These are phyloP conservation scores for Botia almorhae DNA, from an alignment of 2,797 vertebrate species.

Conservation along the genomic window DNA sequence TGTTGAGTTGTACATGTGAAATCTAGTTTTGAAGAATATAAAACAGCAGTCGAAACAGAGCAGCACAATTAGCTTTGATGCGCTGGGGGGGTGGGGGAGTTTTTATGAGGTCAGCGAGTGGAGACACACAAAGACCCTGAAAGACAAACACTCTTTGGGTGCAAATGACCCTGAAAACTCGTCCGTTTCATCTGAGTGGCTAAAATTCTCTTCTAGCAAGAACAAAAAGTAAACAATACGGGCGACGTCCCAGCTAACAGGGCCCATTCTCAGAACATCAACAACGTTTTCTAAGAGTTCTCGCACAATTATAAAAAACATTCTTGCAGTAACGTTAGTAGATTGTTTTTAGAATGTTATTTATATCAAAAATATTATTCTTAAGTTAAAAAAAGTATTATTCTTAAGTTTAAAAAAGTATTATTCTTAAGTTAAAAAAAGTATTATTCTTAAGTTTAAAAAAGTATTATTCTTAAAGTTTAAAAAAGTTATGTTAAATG, in stretches of 20 bases:
- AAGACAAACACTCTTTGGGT: slow-evolving; percentile 70
- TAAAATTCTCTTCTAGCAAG: slow-evolving; percentile 57
- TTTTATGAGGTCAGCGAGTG: slow-evolving; percentile 71
- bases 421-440: no score
- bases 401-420: no score
- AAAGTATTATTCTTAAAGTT: no score
- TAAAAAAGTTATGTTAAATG: no score
- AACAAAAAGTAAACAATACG: slow-evolving; percentile 66
- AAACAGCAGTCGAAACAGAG: background rate
- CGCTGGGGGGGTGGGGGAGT: slow-evolving; percentile 47
- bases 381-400: no score
- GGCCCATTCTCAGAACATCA: background rate
- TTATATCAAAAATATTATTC: no score
- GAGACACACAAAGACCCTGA: slow-evolving; percentile 63
- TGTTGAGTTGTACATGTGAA: slow-evolving; percentile 15
- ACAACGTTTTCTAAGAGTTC: no score
- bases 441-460: no score
- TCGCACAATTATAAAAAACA: no score
- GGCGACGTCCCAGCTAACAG: slow-evolving; percentile 9
- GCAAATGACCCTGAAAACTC: slow-evolving; percentile 67
- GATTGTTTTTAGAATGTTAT: no score
- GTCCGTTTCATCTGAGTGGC: slow-evolving; percentile 57
- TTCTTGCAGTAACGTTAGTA: no score
- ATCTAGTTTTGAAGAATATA: background rate
- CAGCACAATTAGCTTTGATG: background rate